Conservation (phyloP, 2,797 vertebrate genomes). For the Mus minutoides region DNA sequence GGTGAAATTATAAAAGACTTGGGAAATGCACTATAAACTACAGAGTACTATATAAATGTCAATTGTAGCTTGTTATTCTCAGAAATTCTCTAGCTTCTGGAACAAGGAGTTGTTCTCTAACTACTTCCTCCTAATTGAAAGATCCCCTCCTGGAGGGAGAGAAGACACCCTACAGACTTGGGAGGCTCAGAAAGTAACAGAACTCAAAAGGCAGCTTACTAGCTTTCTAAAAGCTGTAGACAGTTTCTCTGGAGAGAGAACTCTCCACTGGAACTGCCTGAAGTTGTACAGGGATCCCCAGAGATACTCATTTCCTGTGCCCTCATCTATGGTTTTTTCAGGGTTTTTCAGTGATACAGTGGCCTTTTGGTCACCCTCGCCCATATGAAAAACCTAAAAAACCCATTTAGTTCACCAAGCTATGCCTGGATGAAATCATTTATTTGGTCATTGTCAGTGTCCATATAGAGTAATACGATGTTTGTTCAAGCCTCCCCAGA, state of each 20-base stretch:
- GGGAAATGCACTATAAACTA: conserved; percentile 19
- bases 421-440: neutral
- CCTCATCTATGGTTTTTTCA: neutral
- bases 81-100: conserved; percentile 9
- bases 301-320: neutral
- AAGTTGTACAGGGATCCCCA: neutral
- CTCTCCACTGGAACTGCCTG: neutral
- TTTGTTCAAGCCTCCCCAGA: neutral
- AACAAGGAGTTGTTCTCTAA: neutral
- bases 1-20: conserved; percentile 9
- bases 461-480: neutral
- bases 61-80: neutral
- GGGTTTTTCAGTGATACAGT: neutral
- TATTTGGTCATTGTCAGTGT: neutral
- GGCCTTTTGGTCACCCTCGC: neutral
- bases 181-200: neutral
- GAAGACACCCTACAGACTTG: neutral
- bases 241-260: neutral
- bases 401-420: neutral
- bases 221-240: neutral
- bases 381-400: neutral
- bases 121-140: neutral
- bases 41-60: neutral
- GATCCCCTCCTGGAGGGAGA: neutral
- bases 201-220: neutral